Evolutionary conservation across 2,113 vertebrate genomes (phyloP).

Genomic region (Ancistrus triradiatus): DNA sequence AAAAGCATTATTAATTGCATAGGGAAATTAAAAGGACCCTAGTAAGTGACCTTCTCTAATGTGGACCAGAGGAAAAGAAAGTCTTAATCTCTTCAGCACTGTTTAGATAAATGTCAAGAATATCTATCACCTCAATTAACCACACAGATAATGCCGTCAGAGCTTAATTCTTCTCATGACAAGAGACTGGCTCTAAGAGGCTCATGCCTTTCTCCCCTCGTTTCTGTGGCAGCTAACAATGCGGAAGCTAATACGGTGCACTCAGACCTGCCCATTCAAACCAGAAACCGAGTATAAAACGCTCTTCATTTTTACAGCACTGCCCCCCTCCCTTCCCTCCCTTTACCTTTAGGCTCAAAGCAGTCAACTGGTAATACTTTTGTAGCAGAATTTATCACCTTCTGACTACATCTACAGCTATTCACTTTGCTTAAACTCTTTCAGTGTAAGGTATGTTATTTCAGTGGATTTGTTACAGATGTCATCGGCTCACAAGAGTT

Average conservation of each 20-base stretch:
- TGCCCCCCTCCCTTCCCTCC: too few species aligned
- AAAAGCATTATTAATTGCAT: conserved; percentile 75
- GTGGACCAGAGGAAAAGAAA: conserved; percentile 69
- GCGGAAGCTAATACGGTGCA: conserved; percentile 11
- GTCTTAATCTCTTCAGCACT: conserved; percentile 75
- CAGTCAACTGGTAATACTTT: too few species aligned
- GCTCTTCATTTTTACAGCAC: too few species aligned
- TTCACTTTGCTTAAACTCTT: too few species aligned
- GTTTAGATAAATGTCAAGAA: conserved; percentile 79
- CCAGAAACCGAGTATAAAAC: too few species aligned
- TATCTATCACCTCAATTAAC: conserved; percentile 86
- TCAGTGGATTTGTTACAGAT: too few species aligned
- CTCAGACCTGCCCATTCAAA: conserved; percentile 3
- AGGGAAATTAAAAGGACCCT: conserved; percentile 77
- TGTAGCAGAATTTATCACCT: too few species aligned
- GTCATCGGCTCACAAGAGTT: too few species aligned
- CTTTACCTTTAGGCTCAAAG: too few species aligned
- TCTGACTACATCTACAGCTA: too few species aligned
- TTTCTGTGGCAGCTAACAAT: conserved; percentile 18
- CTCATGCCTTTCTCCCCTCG: conserved; percentile 10
- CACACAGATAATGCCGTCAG: conserved; percentile 71
- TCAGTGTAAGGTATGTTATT: too few species aligned
- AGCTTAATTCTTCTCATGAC: conserved; percentile 74
- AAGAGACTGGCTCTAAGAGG: conserved; percentile 36
- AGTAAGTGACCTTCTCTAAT: conserved; percentile 77